These are phyloP conservation scores for Adelges cooleyi DNA, from an alignment of 1,140 invertebrate species.

Conservation along the genomic window DNA sequence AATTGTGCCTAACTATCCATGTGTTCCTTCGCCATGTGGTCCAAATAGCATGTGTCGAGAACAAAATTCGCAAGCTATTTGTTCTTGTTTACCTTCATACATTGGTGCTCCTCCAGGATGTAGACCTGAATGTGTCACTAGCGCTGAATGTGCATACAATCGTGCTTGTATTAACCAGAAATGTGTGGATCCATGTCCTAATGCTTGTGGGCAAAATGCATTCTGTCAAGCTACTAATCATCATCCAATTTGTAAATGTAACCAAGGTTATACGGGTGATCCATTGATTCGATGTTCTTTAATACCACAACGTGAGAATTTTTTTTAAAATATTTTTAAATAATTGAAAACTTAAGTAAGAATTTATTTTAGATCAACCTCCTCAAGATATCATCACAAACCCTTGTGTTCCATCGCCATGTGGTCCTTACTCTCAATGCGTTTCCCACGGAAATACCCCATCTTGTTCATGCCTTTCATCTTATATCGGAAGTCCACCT, in stretches of 20 bases:
- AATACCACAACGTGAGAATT: slow-evolving; percentile 39
- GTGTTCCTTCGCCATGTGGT: slow-evolving; percentile 56
- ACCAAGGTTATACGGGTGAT: slow-evolving; percentile 55
- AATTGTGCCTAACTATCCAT: slow-evolving; percentile 44
- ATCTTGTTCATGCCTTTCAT: slow-evolving; percentile 48
- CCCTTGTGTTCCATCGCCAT: slow-evolving; percentile 59
- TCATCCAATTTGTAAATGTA: slow-evolving; percentile 52
- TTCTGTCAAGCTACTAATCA: slow-evolving; percentile 52
- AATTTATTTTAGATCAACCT: not conserved
- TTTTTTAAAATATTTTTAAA: not conserved
- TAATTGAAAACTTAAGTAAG: not conserved
- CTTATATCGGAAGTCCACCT: slow-evolving; percentile 48
- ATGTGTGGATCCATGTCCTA: slow-evolving; percentile 59
- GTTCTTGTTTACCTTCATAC: slow-evolving; percentile 49
- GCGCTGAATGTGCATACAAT: slow-evolving; percentile 50
- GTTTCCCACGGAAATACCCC: slow-evolving; percentile 46
- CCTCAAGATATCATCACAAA: slow-evolving; percentile 36
- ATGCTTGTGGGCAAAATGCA: slow-evolving; percentile 55
- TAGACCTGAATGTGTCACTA: slow-evolving; percentile 54
- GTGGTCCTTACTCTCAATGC: slow-evolving; percentile 52
- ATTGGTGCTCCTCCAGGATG: slow-evolving; percentile 59
- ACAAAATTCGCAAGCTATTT: slow-evolving; percentile 44
- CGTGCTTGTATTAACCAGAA: slow-evolving; percentile 51
- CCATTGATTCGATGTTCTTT: slow-evolving; percentile 51
- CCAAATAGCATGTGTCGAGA: slow-evolving; percentile 53